Evolutionary conservation across 2,888 invertebrate species (phyloP).

Genomic region (Plagiodera versicolora): DNA sequence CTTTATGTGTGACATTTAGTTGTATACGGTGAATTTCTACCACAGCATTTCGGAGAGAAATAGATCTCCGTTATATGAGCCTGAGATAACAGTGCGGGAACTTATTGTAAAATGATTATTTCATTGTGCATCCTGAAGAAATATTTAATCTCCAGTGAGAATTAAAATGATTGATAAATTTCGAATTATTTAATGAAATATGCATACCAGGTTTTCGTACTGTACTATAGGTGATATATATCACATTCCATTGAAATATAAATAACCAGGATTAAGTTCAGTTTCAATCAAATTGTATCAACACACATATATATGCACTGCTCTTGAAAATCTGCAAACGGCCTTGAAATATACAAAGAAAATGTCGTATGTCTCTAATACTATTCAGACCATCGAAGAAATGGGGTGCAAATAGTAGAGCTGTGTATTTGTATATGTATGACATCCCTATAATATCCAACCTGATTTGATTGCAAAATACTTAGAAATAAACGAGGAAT

Average conservation of each 20-base stretch:
- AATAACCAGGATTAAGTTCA: background rate
- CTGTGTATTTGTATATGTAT: background rate
- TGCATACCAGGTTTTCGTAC: too few relatives aligned
- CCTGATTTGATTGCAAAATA: background rate
- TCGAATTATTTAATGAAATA: too few relatives aligned
- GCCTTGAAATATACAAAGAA: too few relatives aligned
- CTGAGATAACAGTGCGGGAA: conserved; percentile 13
- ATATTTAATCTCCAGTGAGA: too few relatives aligned
- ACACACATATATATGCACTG: background rate
- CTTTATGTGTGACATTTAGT: background rate
- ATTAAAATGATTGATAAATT: too few relatives aligned
- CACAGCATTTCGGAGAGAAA: background rate
- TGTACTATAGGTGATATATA: conserved; percentile 20
- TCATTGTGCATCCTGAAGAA: too few relatives aligned
- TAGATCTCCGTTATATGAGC: conserved; percentile 32
- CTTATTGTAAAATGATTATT: too few relatives aligned
- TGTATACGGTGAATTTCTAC: background rate
- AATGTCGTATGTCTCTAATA: too few relatives aligned
- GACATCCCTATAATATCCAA: background rate
- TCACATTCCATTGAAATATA: conserved; percentile 19
- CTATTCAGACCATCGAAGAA: too few relatives aligned
- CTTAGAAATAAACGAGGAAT: conserved; percentile 14
- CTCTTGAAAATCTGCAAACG: too few relatives aligned
- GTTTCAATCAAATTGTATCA: background rate
- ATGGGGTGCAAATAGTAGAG: background rate